phyloP scores from a whole-genome alignment of 2,113 vertebrate genomes.

The Candoia aspera region DNA sequence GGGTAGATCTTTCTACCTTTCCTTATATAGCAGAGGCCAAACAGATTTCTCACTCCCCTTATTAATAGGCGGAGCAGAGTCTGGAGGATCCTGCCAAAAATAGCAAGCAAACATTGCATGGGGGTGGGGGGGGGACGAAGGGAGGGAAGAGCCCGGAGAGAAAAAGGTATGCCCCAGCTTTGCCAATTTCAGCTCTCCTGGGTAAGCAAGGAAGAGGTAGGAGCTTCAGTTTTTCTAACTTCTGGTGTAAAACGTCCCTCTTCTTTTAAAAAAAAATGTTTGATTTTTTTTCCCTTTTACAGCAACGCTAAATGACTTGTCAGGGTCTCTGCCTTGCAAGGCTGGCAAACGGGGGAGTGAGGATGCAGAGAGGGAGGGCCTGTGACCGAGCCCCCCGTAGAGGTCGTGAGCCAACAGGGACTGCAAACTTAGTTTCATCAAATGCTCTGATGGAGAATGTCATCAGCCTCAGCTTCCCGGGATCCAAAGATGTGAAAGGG shows the following conservation, averaged over 20 bases:
- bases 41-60: slow-evolving; percentile 70
- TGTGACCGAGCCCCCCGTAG: neutral
- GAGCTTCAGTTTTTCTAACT: neutral
- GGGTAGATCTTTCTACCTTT: slow-evolving; percentile 69
- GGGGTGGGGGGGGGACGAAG: neutral
- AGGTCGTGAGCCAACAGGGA: neutral
- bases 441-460: neutral
- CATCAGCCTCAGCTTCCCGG: neutral
- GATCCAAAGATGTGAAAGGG: neutral
- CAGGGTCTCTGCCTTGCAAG: neutral
- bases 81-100: slow-evolving; percentile 69
- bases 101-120: slow-evolving; percentile 66
- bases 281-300: neutral
- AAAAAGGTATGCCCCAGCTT: slow-evolving; percentile 12
- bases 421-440: neutral
- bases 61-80: slow-evolving; percentile 69
- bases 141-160: neutral
- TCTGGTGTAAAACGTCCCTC: neutral
- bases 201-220: slow-evolving; percentile 8
- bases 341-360: neutral
- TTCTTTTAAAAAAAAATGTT: neutral
- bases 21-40: slow-evolving; percentile 77
- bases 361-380: neutral
- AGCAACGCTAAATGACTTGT: neutral
- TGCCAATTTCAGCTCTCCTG: neutral